Conservation (phyloP, 2,888 invertebrate species). For the Perizoma affinitatum region DNA sequence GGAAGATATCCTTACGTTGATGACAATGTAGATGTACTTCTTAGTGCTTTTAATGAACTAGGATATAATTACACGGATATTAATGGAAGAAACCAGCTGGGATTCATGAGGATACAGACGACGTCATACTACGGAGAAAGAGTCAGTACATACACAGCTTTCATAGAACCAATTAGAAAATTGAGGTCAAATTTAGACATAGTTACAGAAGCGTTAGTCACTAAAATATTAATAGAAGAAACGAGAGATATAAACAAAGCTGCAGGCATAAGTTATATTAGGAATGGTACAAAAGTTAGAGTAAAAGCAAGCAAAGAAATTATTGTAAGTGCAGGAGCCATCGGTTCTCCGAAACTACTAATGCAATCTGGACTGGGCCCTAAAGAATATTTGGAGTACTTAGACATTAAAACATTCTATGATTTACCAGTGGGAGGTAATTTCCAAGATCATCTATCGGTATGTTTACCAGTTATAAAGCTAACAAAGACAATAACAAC, state of each 20-base stretch:
- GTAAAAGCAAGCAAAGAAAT: constrained; percentile 66
- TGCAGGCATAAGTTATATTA: constrained; percentile 66
- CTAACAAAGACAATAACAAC: constrained; percentile 66
- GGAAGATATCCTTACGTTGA: constrained; percentile 74
- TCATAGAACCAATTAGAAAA: constrained; percentile 72
- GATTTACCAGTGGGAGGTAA: constrained; percentile 76
- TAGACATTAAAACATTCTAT: constrained; percentile 60
- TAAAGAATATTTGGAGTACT: constrained; percentile 73
- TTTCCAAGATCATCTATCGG: constrained; percentile 76
- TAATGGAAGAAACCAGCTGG: constrained; percentile 73
- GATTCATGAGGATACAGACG: constrained; percentile 76
- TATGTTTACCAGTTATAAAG: constrained; percentile 74
- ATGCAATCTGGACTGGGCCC: constrained; percentile 79
- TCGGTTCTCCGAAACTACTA: constrained; percentile 72
- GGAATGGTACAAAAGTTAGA: constrained; percentile 68
- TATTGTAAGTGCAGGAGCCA: constrained; percentile 73
- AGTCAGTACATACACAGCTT: constrained; percentile 75
- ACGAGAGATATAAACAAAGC: constrained; percentile 53
- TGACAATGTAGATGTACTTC: constrained; percentile 71
- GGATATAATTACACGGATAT: constrained; percentile 77
- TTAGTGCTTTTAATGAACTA: constrained; percentile 73
- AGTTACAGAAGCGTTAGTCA: constrained; percentile 71
- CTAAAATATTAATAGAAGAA: constrained; percentile 62
- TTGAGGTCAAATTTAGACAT: constrained; percentile 67
- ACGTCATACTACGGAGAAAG: constrained; percentile 76